Evolutionary conservation across 2,113 vertebrate species (phyloP).

Genomic region (Phaethon lepturus): DNA sequence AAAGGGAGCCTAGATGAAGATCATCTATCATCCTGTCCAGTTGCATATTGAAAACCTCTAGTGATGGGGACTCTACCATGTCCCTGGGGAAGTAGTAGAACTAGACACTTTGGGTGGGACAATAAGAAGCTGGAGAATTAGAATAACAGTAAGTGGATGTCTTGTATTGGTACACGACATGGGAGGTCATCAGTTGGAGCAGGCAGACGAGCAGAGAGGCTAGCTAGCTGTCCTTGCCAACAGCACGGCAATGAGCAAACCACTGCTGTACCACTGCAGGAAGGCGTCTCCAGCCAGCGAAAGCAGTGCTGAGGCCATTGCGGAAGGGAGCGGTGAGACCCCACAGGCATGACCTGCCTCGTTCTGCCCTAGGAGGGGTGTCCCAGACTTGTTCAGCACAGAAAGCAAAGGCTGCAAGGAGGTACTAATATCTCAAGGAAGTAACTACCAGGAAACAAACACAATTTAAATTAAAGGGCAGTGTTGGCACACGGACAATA

Average conservation of each 20-base stretch:
- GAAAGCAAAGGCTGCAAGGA: neutral
- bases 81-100: neutral
- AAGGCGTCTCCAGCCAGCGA: neutral
- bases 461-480: neutral
- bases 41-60: rapidly evolving
- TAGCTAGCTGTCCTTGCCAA: neutral
- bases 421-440: neutral
- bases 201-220: neutral
- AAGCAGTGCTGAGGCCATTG: neutral
- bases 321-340: neutral
- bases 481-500: neutral
- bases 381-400: neutral
- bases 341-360: neutral
- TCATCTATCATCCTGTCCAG: neutral
- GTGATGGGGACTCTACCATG: neutral
- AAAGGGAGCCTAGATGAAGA: neutral
- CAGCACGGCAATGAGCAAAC: rapidly evolving
- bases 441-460: slow-evolving; percentile 26
- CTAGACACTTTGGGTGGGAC: neutral
- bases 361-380: neutral
- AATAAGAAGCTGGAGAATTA: neutral
- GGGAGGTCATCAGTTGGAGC: neutral
- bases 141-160: neutral
- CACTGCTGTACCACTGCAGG: rapidly evolving
- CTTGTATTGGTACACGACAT: neutral